These are phyloP conservation scores for Plectrocnemia conspersa DNA, from an alignment of 1,140 invertebrate species.

Conservation along the genomic window DNA sequence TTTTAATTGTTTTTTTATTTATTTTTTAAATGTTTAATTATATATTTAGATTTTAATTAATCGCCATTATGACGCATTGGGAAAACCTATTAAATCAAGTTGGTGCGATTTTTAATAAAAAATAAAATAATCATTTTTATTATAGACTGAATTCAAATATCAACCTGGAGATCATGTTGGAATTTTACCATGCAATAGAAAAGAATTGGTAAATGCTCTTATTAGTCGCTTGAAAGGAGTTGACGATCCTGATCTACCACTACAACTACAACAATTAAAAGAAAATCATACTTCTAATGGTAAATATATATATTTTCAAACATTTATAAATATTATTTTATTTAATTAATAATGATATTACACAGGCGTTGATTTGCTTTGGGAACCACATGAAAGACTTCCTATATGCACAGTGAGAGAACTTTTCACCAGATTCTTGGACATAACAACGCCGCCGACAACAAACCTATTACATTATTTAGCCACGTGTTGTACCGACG, in stretches of 20 bases:
- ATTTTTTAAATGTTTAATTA: no score
- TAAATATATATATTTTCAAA: constrained; percentile 44
- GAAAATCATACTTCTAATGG: constrained; percentile 84
- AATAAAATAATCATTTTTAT: constrained; percentile 18
- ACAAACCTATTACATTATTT: constrained; percentile 81
- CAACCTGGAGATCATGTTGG: constrained; percentile 91
- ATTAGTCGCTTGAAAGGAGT: constrained; percentile 66
- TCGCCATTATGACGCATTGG: not conserved
- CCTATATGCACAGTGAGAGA: constrained; percentile 72
- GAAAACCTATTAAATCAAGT: not conserved
- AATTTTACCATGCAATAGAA: constrained; percentile 79
- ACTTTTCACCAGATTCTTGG: constrained; percentile 79
- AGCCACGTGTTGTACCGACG: constrained; percentile 70
- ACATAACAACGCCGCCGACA: constrained; percentile 88
- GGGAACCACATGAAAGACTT: constrained; percentile 80
- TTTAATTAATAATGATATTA: constrained; percentile 5
- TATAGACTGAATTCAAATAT: constrained; percentile 64
- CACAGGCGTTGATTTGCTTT: constrained; percentile 74
- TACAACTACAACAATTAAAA: constrained; percentile 81
- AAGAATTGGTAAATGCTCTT: constrained; percentile 76
- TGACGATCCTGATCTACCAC: constrained; percentile 64
- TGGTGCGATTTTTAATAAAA: not conserved
- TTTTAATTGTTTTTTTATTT: no score
- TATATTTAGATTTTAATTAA: constrained; percentile 11
- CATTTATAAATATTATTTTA: constrained; percentile 15